Base-by-base conservation (phyloP, 1,140 invertebrate species). In the Diprion similis region DNA sequence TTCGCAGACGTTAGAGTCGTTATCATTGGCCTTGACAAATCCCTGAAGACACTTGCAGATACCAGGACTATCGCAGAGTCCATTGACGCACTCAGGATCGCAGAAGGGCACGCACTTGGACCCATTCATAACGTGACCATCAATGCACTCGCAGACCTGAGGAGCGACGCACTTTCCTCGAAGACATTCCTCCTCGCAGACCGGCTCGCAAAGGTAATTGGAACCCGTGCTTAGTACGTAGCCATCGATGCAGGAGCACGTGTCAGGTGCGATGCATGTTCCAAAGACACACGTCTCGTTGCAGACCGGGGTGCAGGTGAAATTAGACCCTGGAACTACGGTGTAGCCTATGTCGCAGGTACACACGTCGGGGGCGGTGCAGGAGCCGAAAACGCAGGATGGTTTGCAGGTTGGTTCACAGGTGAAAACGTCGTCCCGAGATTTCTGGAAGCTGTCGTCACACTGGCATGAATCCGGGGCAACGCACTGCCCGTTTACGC, bases 401-500 rank as follows among this genome's bases (percentile, higher is more conserved):
- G 15, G 0, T 9, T 24, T 17, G 64, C 84, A 86, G 7, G 18
- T 18, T 1, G 78, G 75, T 9, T 70, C 18, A 37, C 83, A 84
- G 0, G 48, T 46, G 10, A 68, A 73, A 17, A 24, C 65, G 10
- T 19, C 76, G 71, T n/a, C 18, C 15, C 64, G 73, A 64, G 47
- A 51, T 24, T 72, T 75, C 18, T 10, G 8, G 72, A 90, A 80
- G 24, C 76, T 76, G 10, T 66, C 24, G 66, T 75, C 86, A 76
- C 91, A 92, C 46, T 88, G 84, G 79, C 91, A 92, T 66, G 89
- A 86, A 78, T 91, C 89, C 4, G 91, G 91, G 0, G 84, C 86
- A 7, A 89, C 89, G 78, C 92, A 93, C 45, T 89, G 87, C 4
- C 91, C 92, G 77, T 93, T 92, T 45, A 87, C 84, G 75, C 89